Conservation (phyloP, 2,888 invertebrate genomes). For the Acanthacorydalis orientalis region DNA sequence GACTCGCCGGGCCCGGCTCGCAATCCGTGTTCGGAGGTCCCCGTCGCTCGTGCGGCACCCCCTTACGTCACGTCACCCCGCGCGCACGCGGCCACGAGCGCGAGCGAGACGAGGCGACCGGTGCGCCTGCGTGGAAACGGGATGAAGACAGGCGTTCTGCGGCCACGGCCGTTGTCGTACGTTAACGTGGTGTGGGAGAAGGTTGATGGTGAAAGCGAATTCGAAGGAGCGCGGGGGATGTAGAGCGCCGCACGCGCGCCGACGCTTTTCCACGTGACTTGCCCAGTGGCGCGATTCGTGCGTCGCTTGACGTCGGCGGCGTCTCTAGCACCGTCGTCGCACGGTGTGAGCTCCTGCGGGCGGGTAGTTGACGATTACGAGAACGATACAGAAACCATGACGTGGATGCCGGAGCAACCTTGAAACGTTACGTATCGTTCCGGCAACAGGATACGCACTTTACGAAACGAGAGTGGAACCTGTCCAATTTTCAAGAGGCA, state of each 20-base stretch:
- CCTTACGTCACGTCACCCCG: conserved; percentile 19
- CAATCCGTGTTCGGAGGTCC: no score
- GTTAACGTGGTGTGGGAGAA: conserved; percentile 23
- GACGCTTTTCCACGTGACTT: conserved; percentile 11
- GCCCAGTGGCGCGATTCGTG: conserved; percentile 16
- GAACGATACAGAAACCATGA: no score
- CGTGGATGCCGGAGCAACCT: no score
- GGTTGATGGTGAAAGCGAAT: conserved; percentile 12
- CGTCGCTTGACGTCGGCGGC: no score
- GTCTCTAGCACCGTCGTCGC: no score
- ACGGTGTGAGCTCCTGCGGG: no score
- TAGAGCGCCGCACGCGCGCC: conserved; percentile 22
- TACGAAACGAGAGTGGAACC: no score
- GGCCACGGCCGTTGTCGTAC: conserved; percentile 28
- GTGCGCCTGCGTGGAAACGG: conserved; percentile 25
- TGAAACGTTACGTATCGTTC: no score
- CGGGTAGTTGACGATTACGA: no score
- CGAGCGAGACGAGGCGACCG: conserved; percentile 31
- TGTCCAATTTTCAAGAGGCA: no score
- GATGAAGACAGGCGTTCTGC: conserved; percentile 12
- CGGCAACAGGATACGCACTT: no score
- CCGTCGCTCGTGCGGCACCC: conserved; percentile 23
- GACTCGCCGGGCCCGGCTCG: conserved; percentile 17
- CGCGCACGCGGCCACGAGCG: conserved; percentile 20
- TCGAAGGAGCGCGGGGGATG: conserved; percentile 16